Conservation (phyloP, 2,113 vertebrate genomes). For the Prietella phreatophila region DNA sequence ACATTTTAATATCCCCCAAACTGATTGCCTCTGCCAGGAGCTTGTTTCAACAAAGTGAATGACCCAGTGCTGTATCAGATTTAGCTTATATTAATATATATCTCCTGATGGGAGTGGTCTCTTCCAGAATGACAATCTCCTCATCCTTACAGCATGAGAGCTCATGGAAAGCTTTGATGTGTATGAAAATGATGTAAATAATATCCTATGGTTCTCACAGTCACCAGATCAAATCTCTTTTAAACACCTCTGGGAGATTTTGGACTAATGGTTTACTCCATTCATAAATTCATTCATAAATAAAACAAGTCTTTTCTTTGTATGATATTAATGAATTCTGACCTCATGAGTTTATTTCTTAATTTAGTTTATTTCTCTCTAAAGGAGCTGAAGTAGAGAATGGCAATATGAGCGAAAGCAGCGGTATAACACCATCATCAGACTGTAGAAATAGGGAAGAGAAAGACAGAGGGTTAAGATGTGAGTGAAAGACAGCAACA, state of each 20-base stretch:
- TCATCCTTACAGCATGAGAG: background rate
- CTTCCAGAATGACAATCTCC: background rate
- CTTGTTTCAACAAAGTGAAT: background rate
- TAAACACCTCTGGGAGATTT: background rate
- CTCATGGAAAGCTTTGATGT: background rate
- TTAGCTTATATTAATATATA: background rate
- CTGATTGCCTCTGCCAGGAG: background rate
- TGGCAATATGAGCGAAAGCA: constrained; percentile 2
- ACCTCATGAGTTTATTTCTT: constrained; percentile 25
- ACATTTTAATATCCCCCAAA: background rate
- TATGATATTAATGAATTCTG: constrained; percentile 12
- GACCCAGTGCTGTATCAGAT: background rate
- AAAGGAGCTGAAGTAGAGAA: constrained; percentile 12
- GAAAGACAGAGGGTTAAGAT: constrained; percentile 5
- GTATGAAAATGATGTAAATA: background rate
- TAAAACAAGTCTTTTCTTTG: background rate
- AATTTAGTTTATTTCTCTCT: constrained; percentile 14
- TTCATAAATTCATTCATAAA: background rate
- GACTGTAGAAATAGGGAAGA: constrained; percentile 16
- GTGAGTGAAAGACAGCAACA: background rate
- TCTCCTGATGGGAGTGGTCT: background rate
- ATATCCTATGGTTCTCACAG: background rate
- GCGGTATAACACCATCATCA: background rate
- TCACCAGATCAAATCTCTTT: background rate
- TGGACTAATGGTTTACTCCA: background rate